Evolutionary conservation across 2,888 invertebrate species (phyloP), one percentile per base, ranked within the genome.

Genomic region (Eilema depressum): DNA sequence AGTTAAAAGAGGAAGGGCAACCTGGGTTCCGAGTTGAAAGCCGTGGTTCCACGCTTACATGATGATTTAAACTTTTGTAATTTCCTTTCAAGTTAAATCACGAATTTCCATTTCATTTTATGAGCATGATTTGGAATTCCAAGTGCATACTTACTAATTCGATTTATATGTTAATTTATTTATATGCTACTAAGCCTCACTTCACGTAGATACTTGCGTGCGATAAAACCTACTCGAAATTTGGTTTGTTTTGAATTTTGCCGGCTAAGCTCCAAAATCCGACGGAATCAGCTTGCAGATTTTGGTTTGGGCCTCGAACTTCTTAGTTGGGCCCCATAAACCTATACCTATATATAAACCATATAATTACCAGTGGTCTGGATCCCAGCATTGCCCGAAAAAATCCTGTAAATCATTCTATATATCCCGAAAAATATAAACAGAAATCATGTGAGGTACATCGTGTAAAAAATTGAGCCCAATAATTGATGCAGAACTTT

Each of bases 141-240:
- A 74, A 73, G 74, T 78, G 75, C 63, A 76, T 66, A 64, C 63
- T 60, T 63, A 56, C 69, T 69, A 61, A 72, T 75, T 79, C 82
- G 79, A 82, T 82, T 74, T 82, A 82, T 82, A 82, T 82, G 82
- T 75, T 76, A 82, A 82, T 82, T 71, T 71, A 74, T 82, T 79
- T 77, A 72, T 74, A 66, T 70, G 73, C 74, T 14, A 17, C 5
- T 12, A 20, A 20, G 73, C 75, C 71, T 74, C 69, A 76, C 70
- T 73, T 28, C 73, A 74, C 74, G 81, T 69, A 17, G 41, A 17
- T 41, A 41, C 41, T 7, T 41, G 41, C 7, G 53, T 0, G 53
- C n/a, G 20, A n/a, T 53, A n/a, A 53, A 53, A n/a, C 53, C n/a
- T 53, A n/a, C n/a, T 20, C 11, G 17, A 20, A 47, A 47, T 53